phyloP scores from a whole-genome alignment of 2,113 vertebrate genomes.

The Panurus biarmicus region DNA sequence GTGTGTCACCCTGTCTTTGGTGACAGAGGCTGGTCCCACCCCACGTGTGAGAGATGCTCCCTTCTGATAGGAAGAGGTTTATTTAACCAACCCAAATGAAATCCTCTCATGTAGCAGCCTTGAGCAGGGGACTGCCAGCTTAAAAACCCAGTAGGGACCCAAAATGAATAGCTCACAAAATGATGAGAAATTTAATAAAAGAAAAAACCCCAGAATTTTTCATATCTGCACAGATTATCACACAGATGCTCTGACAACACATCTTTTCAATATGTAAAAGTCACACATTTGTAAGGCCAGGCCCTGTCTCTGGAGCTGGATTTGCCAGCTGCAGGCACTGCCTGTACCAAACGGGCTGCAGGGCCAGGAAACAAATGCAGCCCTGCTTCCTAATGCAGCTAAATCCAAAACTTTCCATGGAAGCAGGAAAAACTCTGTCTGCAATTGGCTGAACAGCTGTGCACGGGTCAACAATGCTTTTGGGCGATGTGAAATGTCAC shows the following conservation, averaged over 20 bases:
- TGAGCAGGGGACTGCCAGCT: not conserved
- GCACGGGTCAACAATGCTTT: not conserved
- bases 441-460: not conserved
- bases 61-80: not conserved
- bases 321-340: not conserved
- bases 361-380: not conserved
- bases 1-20: not conserved
- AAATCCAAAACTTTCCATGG: not conserved
- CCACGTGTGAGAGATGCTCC: not conserved
- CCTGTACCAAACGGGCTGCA: not conserved
- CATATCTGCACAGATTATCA: not conserved
- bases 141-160: not conserved
- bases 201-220: not conserved
- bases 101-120: not conserved
- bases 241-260: not conserved
- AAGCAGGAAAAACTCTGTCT: not conserved
- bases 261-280: accelerated
- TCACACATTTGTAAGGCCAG: not conserved
- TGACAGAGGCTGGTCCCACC: not conserved
- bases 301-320: not conserved
- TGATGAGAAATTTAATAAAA: not conserved
- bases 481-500: not conserved
- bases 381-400: not conserved
- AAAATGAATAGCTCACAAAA: accelerated
- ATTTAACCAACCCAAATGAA: not conserved